These are phyloP conservation scores for Sebastes cheni DNA, from an alignment of 2,797 vertebrate genomes.

Conservation along the genomic window DNA sequence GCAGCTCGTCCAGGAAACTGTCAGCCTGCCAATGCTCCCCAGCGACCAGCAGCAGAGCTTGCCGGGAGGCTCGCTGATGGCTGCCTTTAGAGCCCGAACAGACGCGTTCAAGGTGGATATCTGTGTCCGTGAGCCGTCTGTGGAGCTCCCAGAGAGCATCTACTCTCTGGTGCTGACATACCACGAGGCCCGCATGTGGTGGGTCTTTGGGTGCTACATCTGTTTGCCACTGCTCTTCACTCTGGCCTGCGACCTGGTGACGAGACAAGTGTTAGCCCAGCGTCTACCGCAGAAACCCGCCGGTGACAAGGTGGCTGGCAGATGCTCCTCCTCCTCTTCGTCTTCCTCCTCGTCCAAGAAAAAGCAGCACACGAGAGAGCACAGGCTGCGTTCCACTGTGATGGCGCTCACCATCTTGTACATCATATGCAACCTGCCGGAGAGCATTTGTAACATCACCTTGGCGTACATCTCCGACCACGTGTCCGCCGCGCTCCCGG, in stretches of 20 bases:
- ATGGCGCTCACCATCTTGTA: slow-evolving; percentile 86
- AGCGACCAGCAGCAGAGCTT: slow-evolving; percentile 38
- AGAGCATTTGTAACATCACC: slow-evolving; percentile 87
- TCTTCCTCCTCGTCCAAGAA: slow-evolving; percentile 56
- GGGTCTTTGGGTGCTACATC: slow-evolving; percentile 95
- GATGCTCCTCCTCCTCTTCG: slow-evolving; percentile 57
- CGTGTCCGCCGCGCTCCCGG: slow-evolving; percentile 64
- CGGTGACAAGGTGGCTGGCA: slow-evolving; percentile 24
- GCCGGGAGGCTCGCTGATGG: slow-evolving; percentile 33
- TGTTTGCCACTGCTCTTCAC: slow-evolving; percentile 95
- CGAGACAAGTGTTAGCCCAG: slow-evolving; percentile 82
- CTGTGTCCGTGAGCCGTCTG: slow-evolving; percentile 87
- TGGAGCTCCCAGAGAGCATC: slow-evolving; percentile 85
- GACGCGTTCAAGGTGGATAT: slow-evolving; percentile 73
- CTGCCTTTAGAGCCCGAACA: slow-evolving; percentile 15
- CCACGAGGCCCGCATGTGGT: slow-evolving; percentile 94
- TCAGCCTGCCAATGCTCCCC: slow-evolving; percentile 32
- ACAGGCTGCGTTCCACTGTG: slow-evolving; percentile 86
- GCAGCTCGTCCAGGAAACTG: slow-evolving; percentile 85
- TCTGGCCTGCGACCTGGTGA: slow-evolving; percentile 91
- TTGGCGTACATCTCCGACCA: slow-evolving; percentile 85
- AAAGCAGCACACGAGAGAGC: slow-evolving; percentile 68
- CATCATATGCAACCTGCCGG: slow-evolving; percentile 87
- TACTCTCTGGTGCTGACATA: slow-evolving; percentile 94
- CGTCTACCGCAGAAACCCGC: slow-evolving; percentile 14